These are phyloP conservation scores for Drosophila tani DNA, from an alignment of 1,140 invertebrate genomes.

Conservation along the genomic window DNA sequence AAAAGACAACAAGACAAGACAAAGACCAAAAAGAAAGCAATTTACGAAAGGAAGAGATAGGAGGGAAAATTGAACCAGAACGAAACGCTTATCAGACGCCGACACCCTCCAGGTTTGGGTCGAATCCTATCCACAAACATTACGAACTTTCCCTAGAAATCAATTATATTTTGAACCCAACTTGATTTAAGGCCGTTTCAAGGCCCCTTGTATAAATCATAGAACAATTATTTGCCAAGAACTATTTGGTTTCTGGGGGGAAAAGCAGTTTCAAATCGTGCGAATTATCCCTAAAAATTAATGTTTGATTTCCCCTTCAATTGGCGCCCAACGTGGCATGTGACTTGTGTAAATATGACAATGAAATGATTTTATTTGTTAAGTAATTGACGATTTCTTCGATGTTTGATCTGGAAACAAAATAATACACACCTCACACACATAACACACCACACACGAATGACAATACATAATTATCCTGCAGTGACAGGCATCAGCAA, in stretches of 20 bases:
- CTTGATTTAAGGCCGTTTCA: not conserved
- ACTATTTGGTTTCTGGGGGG: constrained; percentile 1
- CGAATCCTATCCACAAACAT: not conserved
- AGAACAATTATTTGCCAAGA: not conserved
- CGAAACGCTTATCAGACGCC: constrained; percentile 61
- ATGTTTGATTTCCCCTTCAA: not conserved
- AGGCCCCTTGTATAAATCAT: not conserved
- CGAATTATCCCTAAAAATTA: not conserved
- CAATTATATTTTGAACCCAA: not conserved
- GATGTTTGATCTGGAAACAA: constrained; percentile 17
- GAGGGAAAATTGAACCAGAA: constrained; percentile 36
- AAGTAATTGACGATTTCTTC: constrained; percentile 58
- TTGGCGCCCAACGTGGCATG: constrained; percentile 8
- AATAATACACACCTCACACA: constrained; percentile 16
- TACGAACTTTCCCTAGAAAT: constrained; percentile 7
- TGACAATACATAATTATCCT: constrained; percentile 58
- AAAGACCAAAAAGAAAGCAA: constrained; percentile 32
- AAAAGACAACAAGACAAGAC: constrained; percentile 63
- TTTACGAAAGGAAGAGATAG: not conserved
- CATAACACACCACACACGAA: constrained; percentile 15
- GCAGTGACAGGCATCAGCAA: too few relatives aligned
- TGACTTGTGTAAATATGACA: constrained; percentile 24
- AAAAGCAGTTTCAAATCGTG: not conserved
- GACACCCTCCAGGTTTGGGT: constrained; percentile 7
- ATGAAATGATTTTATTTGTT: constrained; percentile 52